Conservation (phyloP, 2,797 vertebrate species). For the Hyperoplus immaculatus region DNA sequence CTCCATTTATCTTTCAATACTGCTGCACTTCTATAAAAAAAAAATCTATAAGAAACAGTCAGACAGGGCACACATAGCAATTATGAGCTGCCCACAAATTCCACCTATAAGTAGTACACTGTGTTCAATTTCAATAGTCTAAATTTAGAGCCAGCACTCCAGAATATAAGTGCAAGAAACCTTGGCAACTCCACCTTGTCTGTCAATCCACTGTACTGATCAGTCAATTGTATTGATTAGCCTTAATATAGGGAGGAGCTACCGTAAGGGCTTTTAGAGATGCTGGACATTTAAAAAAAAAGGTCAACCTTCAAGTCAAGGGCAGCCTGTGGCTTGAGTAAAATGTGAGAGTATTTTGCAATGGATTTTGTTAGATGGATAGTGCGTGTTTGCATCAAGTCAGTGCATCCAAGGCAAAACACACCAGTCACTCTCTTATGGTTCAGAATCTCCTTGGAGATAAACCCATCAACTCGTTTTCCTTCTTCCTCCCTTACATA, state of each 20-base stretch:
- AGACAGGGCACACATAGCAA: constrained; percentile 43
- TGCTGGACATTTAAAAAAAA: constrained; percentile 68
- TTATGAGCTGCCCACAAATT: constrained; percentile 49
- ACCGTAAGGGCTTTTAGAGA: constrained; percentile 79
- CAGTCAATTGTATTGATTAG: constrained; percentile 71
- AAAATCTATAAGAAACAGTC: constrained; percentile 64
- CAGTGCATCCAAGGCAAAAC: constrained; percentile 28
- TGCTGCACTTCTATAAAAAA: constrained; percentile 33
- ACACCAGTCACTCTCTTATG: constrained; percentile 20
- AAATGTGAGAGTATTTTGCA: constrained; percentile 42
- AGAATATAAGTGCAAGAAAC: constrained; percentile 67
- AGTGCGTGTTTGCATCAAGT: constrained; percentile 28
- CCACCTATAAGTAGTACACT: constrained; percentile 47
- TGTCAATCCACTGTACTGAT: constrained; percentile 75
- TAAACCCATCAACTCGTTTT: constrained; percentile 34
- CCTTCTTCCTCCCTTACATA: constrained; percentile 41
- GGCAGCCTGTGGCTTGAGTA: constrained; percentile 37
- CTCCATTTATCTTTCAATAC: constrained; percentile 46
- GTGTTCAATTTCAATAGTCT: constrained; percentile 41
- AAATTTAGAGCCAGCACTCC: constrained; percentile 69
- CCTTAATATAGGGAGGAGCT: constrained; percentile 62
- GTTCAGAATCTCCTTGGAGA: constrained; percentile 48
- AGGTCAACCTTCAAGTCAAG: constrained; percentile 57
- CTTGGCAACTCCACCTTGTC: constrained; percentile 58
- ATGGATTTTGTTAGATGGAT: constrained; percentile 56